Evolutionary conservation across 64 coral and sea anemone species (phyloP).

Genomic region (Actinia tenebrosa): DNA sequence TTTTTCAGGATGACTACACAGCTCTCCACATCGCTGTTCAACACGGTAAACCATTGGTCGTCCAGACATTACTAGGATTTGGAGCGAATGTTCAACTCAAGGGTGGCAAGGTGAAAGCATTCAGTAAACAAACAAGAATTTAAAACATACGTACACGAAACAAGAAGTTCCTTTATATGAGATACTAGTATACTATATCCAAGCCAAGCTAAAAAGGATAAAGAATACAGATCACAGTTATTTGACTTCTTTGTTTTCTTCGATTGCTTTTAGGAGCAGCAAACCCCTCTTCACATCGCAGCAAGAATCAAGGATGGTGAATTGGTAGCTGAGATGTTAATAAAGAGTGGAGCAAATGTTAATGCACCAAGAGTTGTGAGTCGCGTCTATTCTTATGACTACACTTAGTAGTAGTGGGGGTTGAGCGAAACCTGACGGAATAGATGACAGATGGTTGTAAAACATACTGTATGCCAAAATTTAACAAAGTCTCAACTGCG

Average conservation of each 20-base stretch:
- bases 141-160: too few species aligned
- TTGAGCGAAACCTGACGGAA: too few species aligned
- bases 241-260: background rate
- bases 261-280: conserved; percentile 29
- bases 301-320: conserved; percentile 76
- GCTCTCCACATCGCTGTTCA: conserved; percentile 88
- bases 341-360: conserved; percentile 81
- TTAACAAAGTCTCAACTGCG: background rate
- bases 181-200: background rate
- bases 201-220: too few species aligned
- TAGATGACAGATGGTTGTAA: background rate
- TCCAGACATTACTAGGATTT: conserved; percentile 82
- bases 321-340: conserved; percentile 73
- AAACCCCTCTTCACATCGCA: conserved; percentile 74
- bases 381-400: background rate
- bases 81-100: conserved; percentile 94
- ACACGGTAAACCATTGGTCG: conserved; percentile 89
- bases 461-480: too few species aligned
- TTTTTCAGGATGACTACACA: conserved; percentile 79
- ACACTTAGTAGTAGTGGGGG: too few species aligned
- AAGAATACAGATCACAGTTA: too few species aligned
- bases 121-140: too few species aligned
- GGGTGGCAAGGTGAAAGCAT: conserved; percentile 76
- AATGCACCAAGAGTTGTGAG: conserved; percentile 79
- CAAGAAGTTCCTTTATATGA: background rate